Evolutionary conservation across 2,113 vertebrate species (phyloP).

Genomic region (Acanthochromis polyacanthus): DNA sequence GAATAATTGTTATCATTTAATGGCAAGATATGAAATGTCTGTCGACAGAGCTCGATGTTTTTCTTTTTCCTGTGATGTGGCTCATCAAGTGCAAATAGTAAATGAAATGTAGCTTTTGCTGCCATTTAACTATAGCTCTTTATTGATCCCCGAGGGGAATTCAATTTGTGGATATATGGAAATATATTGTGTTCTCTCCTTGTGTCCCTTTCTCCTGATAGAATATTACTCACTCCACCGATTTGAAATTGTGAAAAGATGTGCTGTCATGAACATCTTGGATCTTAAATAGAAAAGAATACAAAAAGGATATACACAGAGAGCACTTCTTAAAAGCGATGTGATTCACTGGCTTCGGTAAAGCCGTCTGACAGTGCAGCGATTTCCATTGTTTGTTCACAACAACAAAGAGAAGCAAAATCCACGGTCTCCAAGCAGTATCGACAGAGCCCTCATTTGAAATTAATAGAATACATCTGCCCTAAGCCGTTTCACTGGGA

Average conservation of each 20-base stretch:
- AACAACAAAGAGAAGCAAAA: no score
- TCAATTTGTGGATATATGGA: slow-evolving; percentile 38
- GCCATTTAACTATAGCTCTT: slow-evolving; percentile 47
- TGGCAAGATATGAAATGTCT: slow-evolving; percentile 27
- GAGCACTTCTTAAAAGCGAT: background rate
- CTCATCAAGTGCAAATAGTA: slow-evolving; percentile 56
- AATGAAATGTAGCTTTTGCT: slow-evolving; percentile 54
- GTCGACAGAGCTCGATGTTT: slow-evolving; percentile 4
- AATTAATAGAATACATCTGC: no score
- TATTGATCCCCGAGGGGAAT: slow-evolving; percentile 66
- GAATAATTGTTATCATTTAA: slow-evolving; percentile 13
- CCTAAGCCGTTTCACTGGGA: no score
- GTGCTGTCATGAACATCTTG: background rate
- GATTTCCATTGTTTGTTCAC: no score
- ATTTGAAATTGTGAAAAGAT: slow-evolving; percentile 37
- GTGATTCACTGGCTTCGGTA: background rate
- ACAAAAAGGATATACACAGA: background rate
- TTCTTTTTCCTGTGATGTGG: slow-evolving; percentile 6
- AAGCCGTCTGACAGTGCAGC: background rate
- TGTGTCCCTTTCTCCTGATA: slow-evolving; percentile 15
- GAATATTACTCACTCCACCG: slow-evolving; percentile 35
- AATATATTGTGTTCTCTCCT: slow-evolving; percentile 21
- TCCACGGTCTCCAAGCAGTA: no score
- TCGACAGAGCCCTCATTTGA: no score
- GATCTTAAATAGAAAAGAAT: background rate